Conservation (phyloP, 2,797 vertebrate species). For the Danio jaintianensis region DNA sequence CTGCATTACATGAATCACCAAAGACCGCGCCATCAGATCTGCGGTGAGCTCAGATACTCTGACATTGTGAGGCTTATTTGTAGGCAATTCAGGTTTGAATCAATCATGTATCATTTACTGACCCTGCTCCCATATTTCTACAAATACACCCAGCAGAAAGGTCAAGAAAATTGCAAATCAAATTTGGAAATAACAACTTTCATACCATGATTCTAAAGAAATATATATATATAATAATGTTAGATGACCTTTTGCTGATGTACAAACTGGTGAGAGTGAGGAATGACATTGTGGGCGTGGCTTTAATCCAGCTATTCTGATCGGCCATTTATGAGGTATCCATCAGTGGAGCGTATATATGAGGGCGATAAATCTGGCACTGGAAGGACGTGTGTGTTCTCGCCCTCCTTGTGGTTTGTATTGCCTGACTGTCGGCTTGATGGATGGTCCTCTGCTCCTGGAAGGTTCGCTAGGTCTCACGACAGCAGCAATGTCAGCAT, state of each 20-base stretch:
- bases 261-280: slow-evolving; percentile 10
- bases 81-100: background rate
- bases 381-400: slow-evolving; percentile 49
- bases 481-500: slow-evolving; percentile 50
- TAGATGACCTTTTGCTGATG: slow-evolving; percentile 38
- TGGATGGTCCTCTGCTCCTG: slow-evolving; percentile 41
- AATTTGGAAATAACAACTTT: background rate
- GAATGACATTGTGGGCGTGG: slow-evolving; percentile 34
- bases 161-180: slow-evolving; percentile 14
- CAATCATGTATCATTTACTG: background rate
- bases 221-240: background rate
- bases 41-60: background rate
- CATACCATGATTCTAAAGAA: background rate
- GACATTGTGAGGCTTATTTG: background rate
- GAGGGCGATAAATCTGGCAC: slow-evolving; percentile 51
- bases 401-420: slow-evolving; percentile 43
- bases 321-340: slow-evolving; percentile 42
- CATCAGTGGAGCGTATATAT: slow-evolving; percentile 39
- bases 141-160: background rate
- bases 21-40: background rate
- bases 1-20: no score
- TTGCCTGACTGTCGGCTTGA: slow-evolving; percentile 53
- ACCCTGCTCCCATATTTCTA: background rate
- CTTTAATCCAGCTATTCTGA: slow-evolving; percentile 37
- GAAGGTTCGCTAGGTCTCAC: slow-evolving; percentile 35